phyloP scores from a whole-genome alignment of 2,113 vertebrate species.

The Ameiurus melas region DNA sequence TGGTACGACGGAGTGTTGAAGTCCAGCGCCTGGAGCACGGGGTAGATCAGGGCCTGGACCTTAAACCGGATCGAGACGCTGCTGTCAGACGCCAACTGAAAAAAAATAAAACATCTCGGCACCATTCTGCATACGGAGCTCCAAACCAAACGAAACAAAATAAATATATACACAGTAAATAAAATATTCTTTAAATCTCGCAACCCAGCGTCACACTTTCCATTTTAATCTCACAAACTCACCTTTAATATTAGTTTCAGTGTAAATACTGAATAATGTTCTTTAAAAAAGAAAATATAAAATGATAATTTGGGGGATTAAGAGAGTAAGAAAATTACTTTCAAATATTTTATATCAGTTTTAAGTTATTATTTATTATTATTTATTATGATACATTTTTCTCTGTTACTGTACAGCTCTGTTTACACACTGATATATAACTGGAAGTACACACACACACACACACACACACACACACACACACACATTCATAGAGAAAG shows the following conservation, averaged over 20 bases:
- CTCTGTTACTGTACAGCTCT: too few relatives aligned
- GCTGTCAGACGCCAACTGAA: conserved; percentile 79
- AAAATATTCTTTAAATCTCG: background rate
- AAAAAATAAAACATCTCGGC: background rate
- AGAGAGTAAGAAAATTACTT: too few relatives aligned
- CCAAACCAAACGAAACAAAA: background rate
- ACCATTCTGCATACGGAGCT: background rate
- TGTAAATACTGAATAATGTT: background rate
- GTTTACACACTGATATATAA: background rate
- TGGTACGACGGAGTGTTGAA: conserved; percentile 93
- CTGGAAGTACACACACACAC: background rate
- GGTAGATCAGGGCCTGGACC: conserved; percentile 90
- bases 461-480: too few relatives aligned
- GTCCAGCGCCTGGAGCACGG: conserved; percentile 90
- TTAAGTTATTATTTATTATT: too few relatives aligned
- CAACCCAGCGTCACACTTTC: background rate
- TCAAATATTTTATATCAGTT: too few relatives aligned
- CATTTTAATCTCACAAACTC: background rate
- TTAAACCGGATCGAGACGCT: conserved; percentile 73
- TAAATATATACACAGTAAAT: background rate
- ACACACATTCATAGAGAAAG: background rate
- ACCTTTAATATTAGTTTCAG: background rate
- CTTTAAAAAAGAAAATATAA: too few relatives aligned
- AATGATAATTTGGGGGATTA: too few relatives aligned
- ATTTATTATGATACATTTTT: too few relatives aligned